Evolutionary conservation across 2,888 invertebrate genomes (phyloP).

Genomic region (Caenorhabditis sp.): DNA sequence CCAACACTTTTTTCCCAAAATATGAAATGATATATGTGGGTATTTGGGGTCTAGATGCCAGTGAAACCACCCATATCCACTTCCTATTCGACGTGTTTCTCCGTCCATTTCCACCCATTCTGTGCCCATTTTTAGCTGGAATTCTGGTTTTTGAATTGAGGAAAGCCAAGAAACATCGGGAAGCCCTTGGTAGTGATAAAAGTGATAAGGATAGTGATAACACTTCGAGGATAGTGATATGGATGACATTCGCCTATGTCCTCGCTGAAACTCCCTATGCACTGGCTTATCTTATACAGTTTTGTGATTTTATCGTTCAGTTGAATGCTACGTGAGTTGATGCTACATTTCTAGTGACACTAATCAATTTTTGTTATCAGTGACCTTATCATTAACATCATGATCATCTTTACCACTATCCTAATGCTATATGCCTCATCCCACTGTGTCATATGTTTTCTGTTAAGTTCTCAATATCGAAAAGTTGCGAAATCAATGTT

Average conservation of each 20-base stretch:
- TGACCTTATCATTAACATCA: background rate
- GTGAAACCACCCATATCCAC: background rate
- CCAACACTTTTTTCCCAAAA: background rate
- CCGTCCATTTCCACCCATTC: background rate
- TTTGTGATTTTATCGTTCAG: no score
- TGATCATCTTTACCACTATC: background rate
- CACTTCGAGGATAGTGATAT: background rate
- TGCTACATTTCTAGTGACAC: no score
- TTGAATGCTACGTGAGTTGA: background rate
- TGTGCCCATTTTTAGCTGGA: slow-evolving; percentile 2
- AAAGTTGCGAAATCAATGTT: background rate
- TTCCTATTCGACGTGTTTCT: background rate
- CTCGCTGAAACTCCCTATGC: background rate
- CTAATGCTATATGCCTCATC: background rate
- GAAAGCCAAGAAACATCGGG: background rate
- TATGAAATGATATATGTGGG: background rate
- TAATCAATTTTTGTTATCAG: no score
- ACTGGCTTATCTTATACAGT: background rate
- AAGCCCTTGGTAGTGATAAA: background rate
- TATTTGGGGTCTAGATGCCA: background rate
- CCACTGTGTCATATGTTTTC: background rate
- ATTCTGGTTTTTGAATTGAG: background rate
- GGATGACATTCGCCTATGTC: slow-evolving; percentile 1
- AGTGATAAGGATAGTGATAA: background rate
- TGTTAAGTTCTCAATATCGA: background rate